These are phyloP conservation scores for Taxidea taxus DNA, from an alignment of 2,113 vertebrate species.

Conservation along the genomic window DNA sequence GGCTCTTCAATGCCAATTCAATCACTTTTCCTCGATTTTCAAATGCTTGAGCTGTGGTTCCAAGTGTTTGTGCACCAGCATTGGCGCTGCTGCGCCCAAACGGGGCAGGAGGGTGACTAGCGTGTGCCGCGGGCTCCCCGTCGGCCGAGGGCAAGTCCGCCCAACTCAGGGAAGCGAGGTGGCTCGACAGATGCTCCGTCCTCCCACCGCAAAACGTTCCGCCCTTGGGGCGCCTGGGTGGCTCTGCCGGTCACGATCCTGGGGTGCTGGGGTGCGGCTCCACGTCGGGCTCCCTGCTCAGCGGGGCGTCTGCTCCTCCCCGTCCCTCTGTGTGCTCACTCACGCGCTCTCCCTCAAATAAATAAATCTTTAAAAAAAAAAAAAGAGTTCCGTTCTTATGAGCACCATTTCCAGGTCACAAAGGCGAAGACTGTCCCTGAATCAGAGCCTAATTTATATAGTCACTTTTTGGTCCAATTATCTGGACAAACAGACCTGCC, in stretches of 20 bases:
- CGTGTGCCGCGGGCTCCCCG: conserved; percentile 21
- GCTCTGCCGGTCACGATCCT: background rate
- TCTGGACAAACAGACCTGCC: background rate
- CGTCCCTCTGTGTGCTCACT: background rate
- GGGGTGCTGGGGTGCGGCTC: background rate
- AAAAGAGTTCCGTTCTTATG: background rate
- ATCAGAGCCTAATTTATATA: background rate
- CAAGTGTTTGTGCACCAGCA: conserved; percentile 38
- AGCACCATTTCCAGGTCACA: background rate
- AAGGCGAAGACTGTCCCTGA: background rate
- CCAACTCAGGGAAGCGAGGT: background rate
- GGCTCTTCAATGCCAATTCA: conserved; percentile 73
- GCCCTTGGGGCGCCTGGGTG: background rate
- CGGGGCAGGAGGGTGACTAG: conserved; percentile 23
- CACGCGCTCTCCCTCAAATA: background rate
- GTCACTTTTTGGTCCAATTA: background rate
- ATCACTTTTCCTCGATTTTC: conserved; percentile 68
- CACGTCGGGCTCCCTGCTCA: background rate
- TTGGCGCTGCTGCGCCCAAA: background rate
- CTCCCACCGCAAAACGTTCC: accelerated
- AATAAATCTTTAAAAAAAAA: background rate
- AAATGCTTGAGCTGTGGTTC: conserved; percentile 54
- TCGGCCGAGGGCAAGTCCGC: conserved; percentile 15
- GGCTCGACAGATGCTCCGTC: background rate
- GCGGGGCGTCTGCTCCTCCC: background rate